A percentile compares a stretch with the other conserved stretches of the same genome.
phyloP scores from a whole-genome alignment of 2,797 vertebrate species.

The Anas acuta region DNA sequence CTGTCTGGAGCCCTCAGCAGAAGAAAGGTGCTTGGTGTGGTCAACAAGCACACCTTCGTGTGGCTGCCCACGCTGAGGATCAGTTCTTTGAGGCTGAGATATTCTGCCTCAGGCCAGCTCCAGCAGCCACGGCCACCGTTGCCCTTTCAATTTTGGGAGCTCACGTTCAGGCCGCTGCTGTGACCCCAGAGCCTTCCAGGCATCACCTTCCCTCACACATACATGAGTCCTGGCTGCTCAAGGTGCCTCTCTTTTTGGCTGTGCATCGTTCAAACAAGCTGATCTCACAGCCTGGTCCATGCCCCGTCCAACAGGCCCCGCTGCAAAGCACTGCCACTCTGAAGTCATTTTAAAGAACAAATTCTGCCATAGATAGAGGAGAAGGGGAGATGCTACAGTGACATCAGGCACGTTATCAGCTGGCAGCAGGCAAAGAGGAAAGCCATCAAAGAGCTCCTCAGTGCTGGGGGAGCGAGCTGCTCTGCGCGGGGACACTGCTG shows the following conservation, averaged over 20 bases:
- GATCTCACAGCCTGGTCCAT: fast-evolving
- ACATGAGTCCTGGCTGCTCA: fast-evolving
- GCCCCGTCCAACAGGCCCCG: neutral
- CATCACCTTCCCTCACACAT: fast-evolving
- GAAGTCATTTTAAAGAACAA: neutral
- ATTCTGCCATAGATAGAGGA: neutral
- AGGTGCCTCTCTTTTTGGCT: neutral
- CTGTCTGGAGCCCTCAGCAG: neutral
- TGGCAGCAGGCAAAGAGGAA: neutral
- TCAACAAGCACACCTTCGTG: fast-evolving
- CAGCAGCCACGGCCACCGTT: neutral
- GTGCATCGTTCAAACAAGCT: neutral
- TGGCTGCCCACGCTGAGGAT: fast-evolving
- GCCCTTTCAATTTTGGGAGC: fast-evolving
- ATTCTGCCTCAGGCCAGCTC: neutral
- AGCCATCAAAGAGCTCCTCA: neutral
- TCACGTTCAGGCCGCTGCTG: neutral
- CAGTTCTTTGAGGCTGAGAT: neutral
- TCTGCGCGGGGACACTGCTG: neutral
- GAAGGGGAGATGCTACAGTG: neutral
- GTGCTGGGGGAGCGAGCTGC: neutral
- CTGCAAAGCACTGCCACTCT: neutral
- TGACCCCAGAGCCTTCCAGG: fast-evolving
- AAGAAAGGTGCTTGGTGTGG: no score
- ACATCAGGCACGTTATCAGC: neutral